Evolutionary conservation across 1,140 invertebrate species (phyloP).

Genomic region (Heliconius hermathena): DNA sequence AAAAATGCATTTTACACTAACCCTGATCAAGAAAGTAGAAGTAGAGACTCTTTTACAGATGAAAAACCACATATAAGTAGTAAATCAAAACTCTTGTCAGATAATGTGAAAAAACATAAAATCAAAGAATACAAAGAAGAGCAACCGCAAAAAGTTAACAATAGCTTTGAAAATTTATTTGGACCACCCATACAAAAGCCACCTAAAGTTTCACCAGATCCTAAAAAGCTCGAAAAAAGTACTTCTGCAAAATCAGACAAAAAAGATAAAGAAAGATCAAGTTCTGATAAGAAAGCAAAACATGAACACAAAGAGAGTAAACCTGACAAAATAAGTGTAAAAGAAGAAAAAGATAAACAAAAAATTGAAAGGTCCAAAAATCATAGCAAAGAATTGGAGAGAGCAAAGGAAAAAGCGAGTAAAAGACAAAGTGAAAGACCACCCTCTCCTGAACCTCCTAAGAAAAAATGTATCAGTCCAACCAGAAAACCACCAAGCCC

Average conservation of each 20-base stretch:
- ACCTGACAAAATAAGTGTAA: slow-evolving; percentile 79
- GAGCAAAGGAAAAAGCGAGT: slow-evolving; percentile 82
- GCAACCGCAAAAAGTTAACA: slow-evolving; percentile 83
- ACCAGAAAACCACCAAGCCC: slow-evolving; percentile 71
- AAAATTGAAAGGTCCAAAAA: slow-evolving; percentile 85
- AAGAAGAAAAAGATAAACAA: slow-evolving; percentile 84
- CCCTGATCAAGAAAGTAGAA: slow-evolving; percentile 77
- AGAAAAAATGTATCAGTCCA: slow-evolving; percentile 84
- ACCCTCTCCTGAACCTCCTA: slow-evolving; percentile 77
- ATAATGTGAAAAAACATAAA: slow-evolving; percentile 86
- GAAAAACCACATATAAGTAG: slow-evolving; percentile 83
- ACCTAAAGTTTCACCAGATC: slow-evolving; percentile 85
- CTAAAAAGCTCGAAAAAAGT: slow-evolving; percentile 84
- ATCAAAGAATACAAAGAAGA: slow-evolving; percentile 85
- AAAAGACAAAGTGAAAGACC: slow-evolving; percentile 76
- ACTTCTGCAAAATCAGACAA: slow-evolving; percentile 82
- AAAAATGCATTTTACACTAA: slow-evolving; percentile 75
- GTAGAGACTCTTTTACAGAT: slow-evolving; percentile 79
- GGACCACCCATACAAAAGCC: slow-evolving; percentile 89
- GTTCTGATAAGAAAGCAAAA: slow-evolving; percentile 84
- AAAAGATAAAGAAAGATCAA: slow-evolving; percentile 83
- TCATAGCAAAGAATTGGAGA: slow-evolving; percentile 84
- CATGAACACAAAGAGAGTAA: slow-evolving; percentile 81
- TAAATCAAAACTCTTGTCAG: slow-evolving; percentile 86
- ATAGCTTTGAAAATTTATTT: slow-evolving; percentile 89